A percentile compares a stretch with the other conserved stretches of the same genome.
phyloP scores from a whole-genome alignment of 2,113 vertebrate species.

The Coptodon bakossiorum region DNA sequence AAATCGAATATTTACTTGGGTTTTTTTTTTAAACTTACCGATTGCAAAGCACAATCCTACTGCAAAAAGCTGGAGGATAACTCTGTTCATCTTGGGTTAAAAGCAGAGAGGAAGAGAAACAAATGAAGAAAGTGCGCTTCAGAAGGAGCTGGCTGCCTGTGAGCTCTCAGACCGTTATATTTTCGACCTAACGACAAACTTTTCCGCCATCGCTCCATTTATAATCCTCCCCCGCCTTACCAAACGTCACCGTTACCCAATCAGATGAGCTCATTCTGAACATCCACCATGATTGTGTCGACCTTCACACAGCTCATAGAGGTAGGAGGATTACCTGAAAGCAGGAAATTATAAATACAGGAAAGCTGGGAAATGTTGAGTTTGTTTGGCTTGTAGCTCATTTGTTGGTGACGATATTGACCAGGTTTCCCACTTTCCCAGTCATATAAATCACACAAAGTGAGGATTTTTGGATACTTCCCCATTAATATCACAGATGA shows the following conservation, averaged over 20 bases:
- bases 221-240: conserved; percentile 19
- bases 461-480: neutral
- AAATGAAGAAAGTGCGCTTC: rapidly evolving
- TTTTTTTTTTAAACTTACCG: conserved; percentile 17
- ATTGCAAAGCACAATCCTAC: conserved; percentile 46
- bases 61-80: conserved; percentile 38
- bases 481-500: neutral
- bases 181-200: neutral
- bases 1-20: neutral
- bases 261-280: neutral
- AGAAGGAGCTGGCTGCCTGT: neutral
- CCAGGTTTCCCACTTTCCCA: neutral
- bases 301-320: neutral
- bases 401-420: neutral
- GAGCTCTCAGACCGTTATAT: conserved; percentile 28
- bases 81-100: conserved; percentile 51
- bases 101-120: neutral
- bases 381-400: neutral
- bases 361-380: neutral
- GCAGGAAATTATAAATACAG: neutral
- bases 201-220: conserved; percentile 9
- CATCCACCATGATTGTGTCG: too few relatives aligned
- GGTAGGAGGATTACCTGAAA: neutral
- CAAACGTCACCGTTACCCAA: conserved; percentile 34
- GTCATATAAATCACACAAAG: neutral